phyloP scores from a whole-genome alignment of 2,888 invertebrate genomes.

The Synergus gifuensis region DNA sequence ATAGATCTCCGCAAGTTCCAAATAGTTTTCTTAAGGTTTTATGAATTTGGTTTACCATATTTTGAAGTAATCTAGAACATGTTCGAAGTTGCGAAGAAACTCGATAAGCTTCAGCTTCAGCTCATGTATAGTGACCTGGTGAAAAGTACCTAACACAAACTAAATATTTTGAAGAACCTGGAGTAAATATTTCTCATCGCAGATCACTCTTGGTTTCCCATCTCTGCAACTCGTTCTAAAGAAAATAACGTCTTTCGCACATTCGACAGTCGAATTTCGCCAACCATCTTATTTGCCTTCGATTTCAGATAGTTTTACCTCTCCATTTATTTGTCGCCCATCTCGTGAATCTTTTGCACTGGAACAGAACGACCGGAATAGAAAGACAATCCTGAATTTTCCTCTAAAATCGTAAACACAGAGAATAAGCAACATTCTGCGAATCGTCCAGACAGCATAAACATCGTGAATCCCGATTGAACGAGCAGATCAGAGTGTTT shows the following conservation, averaged over 20 bases:
- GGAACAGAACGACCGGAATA: not conserved
- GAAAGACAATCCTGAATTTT: slow-evolving; percentile 21
- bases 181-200: slow-evolving; percentile 9
- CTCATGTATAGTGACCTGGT: not conserved
- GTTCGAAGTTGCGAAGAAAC: not conserved
- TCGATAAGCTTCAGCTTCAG: not conserved
- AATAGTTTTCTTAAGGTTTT: not conserved
- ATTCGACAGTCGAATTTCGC: slow-evolving; percentile 15
- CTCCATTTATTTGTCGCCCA: slow-evolving; percentile 9
- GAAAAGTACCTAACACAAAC: not conserved
- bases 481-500: slow-evolving; percentile 29
- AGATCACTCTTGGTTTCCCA: not conserved
- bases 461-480: slow-evolving; percentile 28
- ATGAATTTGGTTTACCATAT: too few species aligned
- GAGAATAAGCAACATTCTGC: slow-evolving; percentile 17
- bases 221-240: not conserved
- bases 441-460: slow-evolving; percentile 26
- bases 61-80: too few species aligned
- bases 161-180: slow-evolving; percentile 18
- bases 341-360: slow-evolving; percentile 5
- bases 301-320: slow-evolving; percentile 26
- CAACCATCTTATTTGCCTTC: slow-evolving; percentile 3
- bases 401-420: not conserved
- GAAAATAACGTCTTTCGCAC: slow-evolving; percentile 23
- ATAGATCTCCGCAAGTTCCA: not conserved